Conservation (phyloP, 2,797 vertebrate species). For the Ispidina lecontei region DNA sequence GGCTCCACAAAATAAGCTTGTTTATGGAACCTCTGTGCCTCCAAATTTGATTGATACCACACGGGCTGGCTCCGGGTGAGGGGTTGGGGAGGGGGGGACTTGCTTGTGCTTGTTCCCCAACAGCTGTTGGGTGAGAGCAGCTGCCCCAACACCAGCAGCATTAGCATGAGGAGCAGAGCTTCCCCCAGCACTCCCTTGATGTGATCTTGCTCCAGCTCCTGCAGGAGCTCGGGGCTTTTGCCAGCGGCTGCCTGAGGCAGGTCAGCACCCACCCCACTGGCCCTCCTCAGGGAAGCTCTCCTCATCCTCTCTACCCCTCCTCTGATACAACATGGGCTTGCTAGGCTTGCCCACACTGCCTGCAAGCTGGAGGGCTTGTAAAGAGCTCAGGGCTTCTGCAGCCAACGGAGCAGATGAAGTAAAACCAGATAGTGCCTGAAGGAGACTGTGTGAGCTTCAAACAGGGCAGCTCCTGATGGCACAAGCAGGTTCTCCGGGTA, state of each 20-base stretch:
- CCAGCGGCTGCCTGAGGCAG: background rate
- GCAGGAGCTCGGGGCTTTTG: background rate
- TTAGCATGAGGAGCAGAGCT: background rate
- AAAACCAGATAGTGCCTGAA: slow-evolving; percentile 8
- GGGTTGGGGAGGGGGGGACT: background rate
- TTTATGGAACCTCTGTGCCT: slow-evolving; percentile 62
- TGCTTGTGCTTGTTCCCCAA: rapidly evolving
- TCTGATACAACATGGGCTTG: background rate
- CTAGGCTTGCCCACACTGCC: background rate
- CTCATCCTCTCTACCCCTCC: background rate
- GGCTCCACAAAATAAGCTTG: slow-evolving; percentile 63
- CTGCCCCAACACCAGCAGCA: background rate
- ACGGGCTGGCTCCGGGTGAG: rapidly evolving
- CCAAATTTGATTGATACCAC: background rate
- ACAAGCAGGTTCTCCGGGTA: slow-evolving; percentile 14
- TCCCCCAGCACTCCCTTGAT: background rate
- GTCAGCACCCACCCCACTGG: background rate
- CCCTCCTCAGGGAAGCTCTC: background rate
- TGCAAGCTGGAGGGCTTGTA: background rate
- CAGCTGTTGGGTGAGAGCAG: background rate
- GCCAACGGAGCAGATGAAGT: background rate
- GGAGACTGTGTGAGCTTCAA: slow-evolving; percentile 4
- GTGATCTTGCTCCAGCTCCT: background rate
- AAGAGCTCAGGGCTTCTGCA: background rate
- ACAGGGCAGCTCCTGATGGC: background rate